These are phyloP conservation scores for Seriola dumerili DNA, from an alignment of 2,113 vertebrate genomes.

Conservation along the genomic window DNA sequence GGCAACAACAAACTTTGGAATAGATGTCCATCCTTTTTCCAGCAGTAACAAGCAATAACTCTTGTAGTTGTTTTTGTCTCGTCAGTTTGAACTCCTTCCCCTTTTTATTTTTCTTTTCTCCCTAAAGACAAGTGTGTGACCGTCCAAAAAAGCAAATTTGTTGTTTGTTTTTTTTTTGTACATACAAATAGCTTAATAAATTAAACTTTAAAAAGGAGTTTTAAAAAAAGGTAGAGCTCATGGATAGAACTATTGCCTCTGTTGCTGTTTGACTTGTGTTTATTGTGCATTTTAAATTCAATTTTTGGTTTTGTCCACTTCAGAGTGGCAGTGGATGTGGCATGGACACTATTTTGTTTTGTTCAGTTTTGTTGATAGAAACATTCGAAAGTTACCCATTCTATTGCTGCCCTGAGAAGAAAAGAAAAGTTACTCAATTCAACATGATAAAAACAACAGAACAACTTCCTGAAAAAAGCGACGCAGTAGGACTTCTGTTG, in stretches of 20 bases:
- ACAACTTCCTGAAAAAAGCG: constrained; percentile 27
- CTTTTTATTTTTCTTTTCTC: constrained; percentile 27
- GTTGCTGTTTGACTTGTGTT: constrained; percentile 86
- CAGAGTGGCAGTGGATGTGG: constrained; percentile 68
- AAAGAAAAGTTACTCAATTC: constrained; percentile 12
- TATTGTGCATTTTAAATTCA: constrained; percentile 83
- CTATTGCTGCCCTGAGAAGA: constrained; percentile 52
- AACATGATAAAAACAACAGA: constrained; percentile 10
- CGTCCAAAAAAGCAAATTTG: constrained; percentile 69
- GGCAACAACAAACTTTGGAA: constrained; percentile 59
- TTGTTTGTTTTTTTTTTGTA: constrained; percentile 79
- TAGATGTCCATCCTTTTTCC: constrained; percentile 73
- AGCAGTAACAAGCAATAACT: constrained; percentile 88
- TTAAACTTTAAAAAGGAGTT: constrained; percentile 69
- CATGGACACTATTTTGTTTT: constrained; percentile 74
- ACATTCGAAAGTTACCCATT: constrained; percentile 61
- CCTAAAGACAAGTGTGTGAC: constrained; percentile 64
- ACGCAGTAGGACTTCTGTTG: constrained; percentile 43
- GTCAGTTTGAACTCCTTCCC: constrained; percentile 35
- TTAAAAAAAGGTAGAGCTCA: constrained; percentile 72
- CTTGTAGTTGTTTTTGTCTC: constrained; percentile 57
- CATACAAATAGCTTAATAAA: constrained; percentile 84
- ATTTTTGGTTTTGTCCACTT: constrained; percentile 73
- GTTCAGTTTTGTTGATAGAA: constrained; percentile 70
- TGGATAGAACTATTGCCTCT: constrained; percentile 81